Conservation (phyloP, 2,888 invertebrate genomes). For the Platycheirus rosarum region DNA sequence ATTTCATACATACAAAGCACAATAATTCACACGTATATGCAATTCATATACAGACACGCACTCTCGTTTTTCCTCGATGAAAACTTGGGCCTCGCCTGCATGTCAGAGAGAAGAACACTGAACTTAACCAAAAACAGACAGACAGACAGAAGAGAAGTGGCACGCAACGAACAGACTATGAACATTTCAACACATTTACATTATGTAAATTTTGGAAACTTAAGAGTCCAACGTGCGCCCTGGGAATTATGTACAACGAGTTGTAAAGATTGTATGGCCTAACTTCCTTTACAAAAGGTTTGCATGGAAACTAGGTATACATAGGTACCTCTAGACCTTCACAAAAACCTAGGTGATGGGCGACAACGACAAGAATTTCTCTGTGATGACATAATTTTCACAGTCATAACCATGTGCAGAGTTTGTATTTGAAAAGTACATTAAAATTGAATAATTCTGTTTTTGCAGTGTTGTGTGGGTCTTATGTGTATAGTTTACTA, state of each 20-base stretch:
- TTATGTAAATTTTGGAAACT: conserved; percentile 52
- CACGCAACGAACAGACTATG: conserved; percentile 26
- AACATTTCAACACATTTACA: conserved; percentile 45
- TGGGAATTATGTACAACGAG: conserved; percentile 59
- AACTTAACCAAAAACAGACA: conserved; percentile 2
- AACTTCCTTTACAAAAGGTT: conserved; percentile 46
- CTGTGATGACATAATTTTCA: conserved; percentile 57
- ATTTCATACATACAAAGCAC: not conserved
- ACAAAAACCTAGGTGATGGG: conserved; percentile 17
- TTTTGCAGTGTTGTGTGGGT: conserved; percentile 34
- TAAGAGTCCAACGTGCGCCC: conserved; percentile 33
- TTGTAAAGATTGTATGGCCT: conserved; percentile 56
- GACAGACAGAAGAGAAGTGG: not conserved
- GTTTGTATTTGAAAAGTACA: conserved; percentile 64
- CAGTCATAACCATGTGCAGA: conserved; percentile 49
- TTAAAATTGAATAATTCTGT: conserved; percentile 70
- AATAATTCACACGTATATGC: not conserved
- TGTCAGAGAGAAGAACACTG: conserved; percentile 5
- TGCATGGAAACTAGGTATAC: not conserved
- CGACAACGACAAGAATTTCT: conserved; percentile 43
- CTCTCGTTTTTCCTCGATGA: conserved; percentile 18
- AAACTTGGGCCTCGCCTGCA: conserved; percentile 61
- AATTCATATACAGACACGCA: not conserved
- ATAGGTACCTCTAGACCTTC: not conserved
- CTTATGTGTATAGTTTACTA: too few species aligned